A percentile compares a stretch with the other conserved stretches of the same genome.
These are phyloP conservation scores for Lycocorax pyrrhopterus DNA, from an alignment of 2,113 vertebrate species.

Conservation along the genomic window DNA sequence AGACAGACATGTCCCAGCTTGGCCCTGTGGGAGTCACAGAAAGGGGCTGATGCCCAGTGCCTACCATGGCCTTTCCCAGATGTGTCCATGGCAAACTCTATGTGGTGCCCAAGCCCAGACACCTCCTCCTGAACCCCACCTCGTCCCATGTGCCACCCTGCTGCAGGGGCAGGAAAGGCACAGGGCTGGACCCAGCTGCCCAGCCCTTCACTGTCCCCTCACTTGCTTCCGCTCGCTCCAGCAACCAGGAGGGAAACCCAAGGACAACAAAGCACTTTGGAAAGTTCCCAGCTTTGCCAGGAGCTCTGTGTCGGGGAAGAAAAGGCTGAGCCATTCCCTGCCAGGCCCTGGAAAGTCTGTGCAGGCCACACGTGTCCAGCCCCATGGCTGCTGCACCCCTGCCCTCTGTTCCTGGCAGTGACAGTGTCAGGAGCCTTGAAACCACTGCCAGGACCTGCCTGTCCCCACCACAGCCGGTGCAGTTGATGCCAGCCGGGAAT, in stretches of 20 bases:
- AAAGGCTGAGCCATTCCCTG: background rate
- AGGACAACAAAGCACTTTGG: background rate
- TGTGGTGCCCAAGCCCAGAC: rapidly evolving
- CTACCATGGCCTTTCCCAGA: background rate
- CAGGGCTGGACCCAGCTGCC: background rate
- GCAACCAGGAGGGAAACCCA: background rate
- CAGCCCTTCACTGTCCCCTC: background rate
- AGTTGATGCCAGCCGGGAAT: background rate
- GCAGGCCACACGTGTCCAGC: rapidly evolving
- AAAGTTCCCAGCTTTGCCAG: background rate
- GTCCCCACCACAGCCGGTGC: rapidly evolving
- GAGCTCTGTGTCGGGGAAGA: background rate
- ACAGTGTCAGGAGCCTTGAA: background rate
- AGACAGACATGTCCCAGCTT: rapidly evolving
- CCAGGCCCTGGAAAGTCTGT: rapidly evolving
- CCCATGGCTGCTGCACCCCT: background rate
- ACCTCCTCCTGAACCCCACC: background rate
- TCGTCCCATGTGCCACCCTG: background rate
- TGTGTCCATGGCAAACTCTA: background rate
- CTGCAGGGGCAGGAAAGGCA: background rate
- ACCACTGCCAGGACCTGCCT: rapidly evolving
- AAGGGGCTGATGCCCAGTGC: background rate
- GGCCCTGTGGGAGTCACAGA: background rate
- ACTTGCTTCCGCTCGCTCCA: background rate
- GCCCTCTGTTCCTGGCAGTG: background rate